Evolutionary conservation across 2,888 invertebrate species (phyloP), one percentile per base, ranked within the genome.

Genomic region (Pecten maximus): DNA sequence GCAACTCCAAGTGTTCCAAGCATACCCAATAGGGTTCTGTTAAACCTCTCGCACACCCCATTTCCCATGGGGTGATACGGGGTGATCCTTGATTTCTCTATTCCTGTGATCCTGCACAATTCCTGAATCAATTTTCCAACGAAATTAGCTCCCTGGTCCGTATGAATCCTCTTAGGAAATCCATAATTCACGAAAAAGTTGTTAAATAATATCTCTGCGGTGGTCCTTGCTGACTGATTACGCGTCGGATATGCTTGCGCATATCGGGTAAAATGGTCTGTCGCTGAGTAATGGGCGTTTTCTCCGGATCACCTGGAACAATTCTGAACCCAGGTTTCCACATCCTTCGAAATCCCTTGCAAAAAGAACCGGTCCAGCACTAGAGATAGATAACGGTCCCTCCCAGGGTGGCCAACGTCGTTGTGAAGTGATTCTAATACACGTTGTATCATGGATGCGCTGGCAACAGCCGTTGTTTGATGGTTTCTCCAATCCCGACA

Each of bases 281-380:
- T n/a, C n/a, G n/a, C n/a, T n/a, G n/a, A n/a, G 44, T 28, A 23
- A 60, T 50, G 28, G 6, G 23, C 16, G 91, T 44, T 92, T 92
- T 23, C n/a, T n/a, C n/a, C n/a, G n/a, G n/a, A n/a, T n/a, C 91
- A 92, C 35, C 91, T 40, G 2, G 44, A 23, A 88, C 92, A 92
- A 2, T 44, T 39, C n/a, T 40, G 19, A 2, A 92, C 87, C 88
- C 89, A 91, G 0, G 54, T 19, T 3, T 90, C 91, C 2, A 74
- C 40, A 48, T 90, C 90, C 23, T 8, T 19, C 6, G 90, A 50
- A 89, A 90, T 91, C 6, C 88, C 88, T 16, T 40, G 91, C 90
- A 91, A 87, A 48, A 88, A 40, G 90, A 91, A 23, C n/a, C 91
- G 86, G 19, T 90, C n/a, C n/a, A n/a, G n/a, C n/a, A n/a, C n/a